Evolutionary conservation across 2,797 vertebrate genomes (phyloP).

Genomic region (Malurus leucopterus): DNA sequence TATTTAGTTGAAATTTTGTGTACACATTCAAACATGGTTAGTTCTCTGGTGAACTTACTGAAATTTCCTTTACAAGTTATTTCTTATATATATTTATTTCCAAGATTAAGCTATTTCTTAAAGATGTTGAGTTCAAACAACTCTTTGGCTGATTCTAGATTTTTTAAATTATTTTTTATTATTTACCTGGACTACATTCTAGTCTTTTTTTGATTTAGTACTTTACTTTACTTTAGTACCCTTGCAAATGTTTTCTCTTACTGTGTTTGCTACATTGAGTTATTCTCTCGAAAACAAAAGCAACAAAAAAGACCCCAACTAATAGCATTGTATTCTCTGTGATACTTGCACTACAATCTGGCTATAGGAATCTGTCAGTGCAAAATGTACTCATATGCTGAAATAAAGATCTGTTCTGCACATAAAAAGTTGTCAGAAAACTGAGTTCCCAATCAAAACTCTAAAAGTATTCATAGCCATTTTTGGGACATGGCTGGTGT

Average conservation of each 20-base stretch:
- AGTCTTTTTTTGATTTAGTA: not conserved
- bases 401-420: not conserved
- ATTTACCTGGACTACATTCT: not conserved
- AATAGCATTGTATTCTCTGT: not conserved
- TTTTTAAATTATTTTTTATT: not conserved
- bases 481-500: not conserved
- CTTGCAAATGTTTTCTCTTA: not conserved
- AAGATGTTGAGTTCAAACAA: not conserved
- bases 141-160: not conserved
- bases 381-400: not conserved
- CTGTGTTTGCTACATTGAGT: not conserved
- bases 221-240: too few relatives aligned
- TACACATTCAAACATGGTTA: not conserved
- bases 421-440: not conserved
- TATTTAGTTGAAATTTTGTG: not conserved
- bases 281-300: not conserved
- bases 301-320: fast-evolving
- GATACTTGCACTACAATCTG: not conserved
- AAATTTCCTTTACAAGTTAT: not conserved
- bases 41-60: not conserved
- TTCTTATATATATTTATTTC: not conserved
- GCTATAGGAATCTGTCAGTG: not conserved
- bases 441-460: not conserved
- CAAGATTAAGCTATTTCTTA: not conserved
- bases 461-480: not conserved